Conservation (phyloP, 2,888 invertebrate species). For the Acronicta aceris region DNA sequence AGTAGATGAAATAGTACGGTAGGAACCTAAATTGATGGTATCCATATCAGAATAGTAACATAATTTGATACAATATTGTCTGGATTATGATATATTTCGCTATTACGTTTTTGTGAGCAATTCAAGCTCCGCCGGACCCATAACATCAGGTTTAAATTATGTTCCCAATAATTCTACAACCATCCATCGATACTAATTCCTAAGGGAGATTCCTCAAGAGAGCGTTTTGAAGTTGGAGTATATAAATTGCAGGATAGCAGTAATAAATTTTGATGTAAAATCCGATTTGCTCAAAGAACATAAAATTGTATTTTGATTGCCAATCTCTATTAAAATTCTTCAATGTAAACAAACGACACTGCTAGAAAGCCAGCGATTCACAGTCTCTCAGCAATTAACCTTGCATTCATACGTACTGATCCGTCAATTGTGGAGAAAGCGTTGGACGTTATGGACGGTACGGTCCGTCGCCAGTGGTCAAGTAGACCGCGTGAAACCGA, state of each 20-base stretch:
- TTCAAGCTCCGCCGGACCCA: no score
- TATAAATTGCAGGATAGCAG: background rate
- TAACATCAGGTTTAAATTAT: no score
- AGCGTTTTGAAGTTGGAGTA: background rate
- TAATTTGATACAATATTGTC: no score
- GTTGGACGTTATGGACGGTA: conserved; percentile 54
- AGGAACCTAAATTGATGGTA: no score
- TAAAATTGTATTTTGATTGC: background rate
- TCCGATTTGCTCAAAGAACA: background rate
- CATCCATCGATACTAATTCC: no score
- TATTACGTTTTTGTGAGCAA: no score
- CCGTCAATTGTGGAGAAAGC: conserved; percentile 73
- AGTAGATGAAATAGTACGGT: no score
- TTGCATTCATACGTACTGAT: conserved; percentile 57
- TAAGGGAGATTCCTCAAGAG: no score
- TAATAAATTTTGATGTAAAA: background rate
- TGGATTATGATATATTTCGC: no score
- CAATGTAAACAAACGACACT: conserved; percentile 23
- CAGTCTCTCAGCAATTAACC: conserved; percentile 48
- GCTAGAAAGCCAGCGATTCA: conserved; percentile 51
- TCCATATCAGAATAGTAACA: no score
- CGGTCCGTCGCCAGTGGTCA: conserved; percentile 76
- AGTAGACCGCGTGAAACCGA: conserved; percentile 65
- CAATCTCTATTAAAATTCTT: conserved; percentile 7
- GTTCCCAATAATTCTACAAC: no score